Evolutionary conservation across 2,797 vertebrate genomes (phyloP), one percentile per base, ranked within the genome.

Genomic region (Pteronotus mesoamericanus): DNA sequence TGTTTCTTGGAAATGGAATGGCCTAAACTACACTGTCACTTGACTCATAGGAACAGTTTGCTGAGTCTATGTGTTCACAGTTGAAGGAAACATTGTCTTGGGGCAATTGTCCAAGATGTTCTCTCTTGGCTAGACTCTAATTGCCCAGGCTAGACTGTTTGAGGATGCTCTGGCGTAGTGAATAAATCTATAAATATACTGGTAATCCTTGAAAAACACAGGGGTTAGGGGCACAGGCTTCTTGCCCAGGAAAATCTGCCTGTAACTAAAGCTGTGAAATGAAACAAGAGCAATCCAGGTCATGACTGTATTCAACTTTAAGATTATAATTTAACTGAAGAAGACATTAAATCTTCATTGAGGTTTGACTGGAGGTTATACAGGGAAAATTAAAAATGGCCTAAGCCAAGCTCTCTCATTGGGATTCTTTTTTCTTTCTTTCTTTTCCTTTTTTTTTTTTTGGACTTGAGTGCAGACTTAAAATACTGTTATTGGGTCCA

Each of bases 271-370:
- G 6, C 39, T n/a, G 51, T 74, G 39, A 92, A 94, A 91, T 59
- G 55, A 86, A 86, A 64, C n/a, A 79, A 86, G 59, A 15, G 10
- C 16, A 77, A 82, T 34, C 10, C 5, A 69, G 6, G 74, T 32
- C 22, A 57, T 9, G 59, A 51, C 26, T 82, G 6, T 64, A 24
- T 16, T 57, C 55, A 85, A 68, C 12, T 68, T 59, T 83, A 75
- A 9, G 32, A 64, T 59, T 72, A 74, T n/a, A 46, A 37, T 53
- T 79, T 86, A 95, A 71, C 74, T 64, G n/a, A 90, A 64, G 26
- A 94, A 83, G 7, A 6, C 48, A 79, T 72, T 95, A 51, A 84
- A 93, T 68, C n/a, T 55, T 90, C 57, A 55, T 18, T 75, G 51
- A n/a, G n/a, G 37, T 11, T 94, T 22, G 44, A 42, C 26, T 93